Base-by-base conservation (phyloP, 1,140 invertebrate genomes). In the Zaprionus nigranus region DNA sequence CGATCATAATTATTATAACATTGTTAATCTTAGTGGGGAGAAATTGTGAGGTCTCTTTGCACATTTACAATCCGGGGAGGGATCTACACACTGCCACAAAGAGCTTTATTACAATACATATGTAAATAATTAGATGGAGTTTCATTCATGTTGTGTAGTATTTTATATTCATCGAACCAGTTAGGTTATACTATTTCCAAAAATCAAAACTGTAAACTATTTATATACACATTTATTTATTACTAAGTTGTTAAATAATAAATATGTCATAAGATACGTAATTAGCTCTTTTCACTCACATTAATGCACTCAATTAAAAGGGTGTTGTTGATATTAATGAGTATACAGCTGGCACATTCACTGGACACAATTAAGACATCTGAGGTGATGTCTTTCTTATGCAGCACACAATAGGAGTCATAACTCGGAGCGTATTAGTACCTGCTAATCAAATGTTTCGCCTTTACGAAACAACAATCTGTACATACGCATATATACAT, bases 1-100 rank as follows among this genome's bases (percentile, higher is more conserved):
- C 0, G 97, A 99, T 92, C 97, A 98, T 92, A 97, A 97, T 5
- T 98, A 99, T 93, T 98, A 98, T 91, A 99, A 99, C 90, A 96
- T 98, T 79, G 94, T 97, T 72, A 96, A 95, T 94, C 94, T 97
- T 40, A 97, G 97, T 84, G 96, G 96, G 15, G 97, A 98, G 93
- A 97, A 97, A 93, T 91, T 97, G 72, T 97, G 94, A 65, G 43
- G 7, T 17, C 24, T 36, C n/a, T 15, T 54, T 17, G 28, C 11
- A 57, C 56, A 46, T 61, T 38, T 38, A 3, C 2, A 30, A 53
- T 15, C 28, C 61, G 30, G 13, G 17, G 17, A 43, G 2, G 59
- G 53, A 70, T 57, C 26, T 51, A 59, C 64, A 24, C 51, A 83
- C 83, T 71, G 82, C 71, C 65, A 79, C 81, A 60, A 78, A 78